Base-by-base conservation (phyloP, 2,888 invertebrate genomes). In the Pseudoips prasinana region DNA sequence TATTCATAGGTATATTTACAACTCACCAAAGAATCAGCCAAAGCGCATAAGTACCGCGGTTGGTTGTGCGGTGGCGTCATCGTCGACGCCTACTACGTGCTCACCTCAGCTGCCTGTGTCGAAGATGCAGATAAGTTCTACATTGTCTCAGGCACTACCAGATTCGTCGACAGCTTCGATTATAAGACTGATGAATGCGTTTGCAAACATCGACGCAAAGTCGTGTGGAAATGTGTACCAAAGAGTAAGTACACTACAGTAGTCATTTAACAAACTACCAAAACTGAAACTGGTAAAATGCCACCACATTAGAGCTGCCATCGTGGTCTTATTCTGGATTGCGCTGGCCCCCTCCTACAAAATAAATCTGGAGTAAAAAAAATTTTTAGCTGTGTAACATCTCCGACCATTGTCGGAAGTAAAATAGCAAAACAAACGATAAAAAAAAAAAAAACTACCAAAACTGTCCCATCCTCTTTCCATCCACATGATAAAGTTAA, bases 21-120 rank as follows among this genome's bases (percentile, higher is more conserved):
- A 73, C 49, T 87, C 22, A 86, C 86, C 0, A 82, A 82, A 60
- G 78, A 85, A 34, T 87, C 87, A 0, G 85, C 85, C 0, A 87
- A 87, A 47, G 83, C 79, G 0, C 84, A 86, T 43, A 87, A 86
- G 26, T 87, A 86, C 46, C 69, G 78, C 0, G 86, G 86, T 25
- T 88, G 87, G 87, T 46, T 88, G 1, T 88, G 87, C 36, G 87
- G 84, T 0, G 87, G 87, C 0, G 86, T 87, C 11, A 83, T 88
- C 7, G 78, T 88, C 0, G 73, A 84, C 7, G 44, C 64, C 0
- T 58, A 49, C 32, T 88, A 85, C 17, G 87, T 88, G 1, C 66
- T 88, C 0, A 87, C 87, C 0, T 88, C 87, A 7, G 87, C 87
- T 0, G 87, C 87, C 0, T 88, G 87, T 18, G 87, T 88, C 0